phyloP scores from a whole-genome alignment of 2,888 invertebrate species.

The Meteorus cinctellus region DNA sequence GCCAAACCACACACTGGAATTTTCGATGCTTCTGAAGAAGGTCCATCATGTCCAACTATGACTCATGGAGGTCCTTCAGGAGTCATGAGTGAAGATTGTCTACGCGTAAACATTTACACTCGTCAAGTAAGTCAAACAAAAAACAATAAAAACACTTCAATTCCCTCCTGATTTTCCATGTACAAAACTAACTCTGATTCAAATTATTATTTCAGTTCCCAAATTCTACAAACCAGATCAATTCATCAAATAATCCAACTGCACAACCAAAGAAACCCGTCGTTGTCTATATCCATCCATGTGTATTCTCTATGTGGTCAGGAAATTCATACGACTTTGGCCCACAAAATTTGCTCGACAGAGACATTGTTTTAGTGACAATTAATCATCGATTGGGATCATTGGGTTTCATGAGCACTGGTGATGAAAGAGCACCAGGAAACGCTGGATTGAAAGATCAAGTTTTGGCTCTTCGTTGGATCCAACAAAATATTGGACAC shows the following conservation, averaged over 20 bases:
- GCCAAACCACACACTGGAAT: constrained; percentile 74
- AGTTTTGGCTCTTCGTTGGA: constrained; percentile 80
- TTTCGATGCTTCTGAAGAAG: constrained; percentile 77
- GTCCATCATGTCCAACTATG: constrained; percentile 76
- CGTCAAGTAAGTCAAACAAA: constrained; percentile 67
- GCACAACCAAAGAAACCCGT: constrained; percentile 68
- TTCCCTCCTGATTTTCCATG: too few species aligned
- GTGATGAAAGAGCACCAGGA: constrained; percentile 80
- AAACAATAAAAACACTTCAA: not conserved
- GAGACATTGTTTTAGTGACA: constrained; percentile 79
- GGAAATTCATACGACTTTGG: constrained; percentile 77
- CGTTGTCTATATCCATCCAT: constrained; percentile 79
- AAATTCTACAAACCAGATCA: too few species aligned
- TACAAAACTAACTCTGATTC: not conserved
- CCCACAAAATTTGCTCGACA: constrained; percentile 80
- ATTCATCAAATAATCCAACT: constrained; percentile 66
- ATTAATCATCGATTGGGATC: constrained; percentile 79
- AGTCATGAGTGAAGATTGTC: constrained; percentile 78
- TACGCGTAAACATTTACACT: constrained; percentile 79
- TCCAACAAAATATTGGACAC: constrained; percentile 78
- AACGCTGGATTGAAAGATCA: constrained; percentile 84
- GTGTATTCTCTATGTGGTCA: constrained; percentile 78
- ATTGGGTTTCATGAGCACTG: constrained; percentile 79
- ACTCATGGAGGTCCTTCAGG: constrained; percentile 66
- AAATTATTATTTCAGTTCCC: not conserved